phyloP scores from a whole-genome alignment of 1,140 invertebrate species.

The Luehdorfia chinensis region DNA sequence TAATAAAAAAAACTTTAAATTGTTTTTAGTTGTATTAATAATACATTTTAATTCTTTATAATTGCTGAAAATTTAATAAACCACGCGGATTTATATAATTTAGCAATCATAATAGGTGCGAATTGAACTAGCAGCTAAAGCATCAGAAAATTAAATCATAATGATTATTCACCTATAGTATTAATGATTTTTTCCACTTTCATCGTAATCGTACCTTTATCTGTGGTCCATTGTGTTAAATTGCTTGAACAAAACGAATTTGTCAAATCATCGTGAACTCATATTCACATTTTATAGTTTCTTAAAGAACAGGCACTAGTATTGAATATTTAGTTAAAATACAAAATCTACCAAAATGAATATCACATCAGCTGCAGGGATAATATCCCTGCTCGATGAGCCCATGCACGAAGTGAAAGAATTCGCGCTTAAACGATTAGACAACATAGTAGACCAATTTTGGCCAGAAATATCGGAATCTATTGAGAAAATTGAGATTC shows the following conservation, averaged over 20 bases:
- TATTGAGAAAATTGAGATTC: conserved; percentile 97
- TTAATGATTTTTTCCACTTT: too few relatives aligned
- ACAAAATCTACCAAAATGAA: conserved; percentile 50
- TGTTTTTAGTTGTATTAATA: too few relatives aligned
- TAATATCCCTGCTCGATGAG: conserved; percentile 97
- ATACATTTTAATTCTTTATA: too few relatives aligned
- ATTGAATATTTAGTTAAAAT: conserved; percentile 8
- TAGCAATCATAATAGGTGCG: too few relatives aligned
- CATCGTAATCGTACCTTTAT: too few relatives aligned
- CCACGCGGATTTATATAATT: too few relatives aligned
- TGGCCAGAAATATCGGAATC: conserved; percentile 99
- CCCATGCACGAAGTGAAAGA: conserved; percentile 94
- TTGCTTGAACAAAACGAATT: conserved; percentile 40
- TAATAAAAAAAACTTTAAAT: too few relatives aligned
- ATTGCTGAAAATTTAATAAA: too few relatives aligned
- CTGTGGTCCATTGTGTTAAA: not conserved
- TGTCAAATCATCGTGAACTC: conserved; percentile 61
- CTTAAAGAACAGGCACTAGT: conserved; percentile 3
- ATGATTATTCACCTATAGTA: too few relatives aligned
- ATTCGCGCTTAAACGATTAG: conserved; percentile 93
- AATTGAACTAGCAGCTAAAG: too few relatives aligned
- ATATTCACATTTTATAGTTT: not conserved
- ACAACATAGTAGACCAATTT: conserved; percentile 97
- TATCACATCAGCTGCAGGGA: conserved; percentile 86
- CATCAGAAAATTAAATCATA: too few relatives aligned